phyloP scores from a whole-genome alignment of 1,140 invertebrate species.

The Phortica variegata region DNA sequence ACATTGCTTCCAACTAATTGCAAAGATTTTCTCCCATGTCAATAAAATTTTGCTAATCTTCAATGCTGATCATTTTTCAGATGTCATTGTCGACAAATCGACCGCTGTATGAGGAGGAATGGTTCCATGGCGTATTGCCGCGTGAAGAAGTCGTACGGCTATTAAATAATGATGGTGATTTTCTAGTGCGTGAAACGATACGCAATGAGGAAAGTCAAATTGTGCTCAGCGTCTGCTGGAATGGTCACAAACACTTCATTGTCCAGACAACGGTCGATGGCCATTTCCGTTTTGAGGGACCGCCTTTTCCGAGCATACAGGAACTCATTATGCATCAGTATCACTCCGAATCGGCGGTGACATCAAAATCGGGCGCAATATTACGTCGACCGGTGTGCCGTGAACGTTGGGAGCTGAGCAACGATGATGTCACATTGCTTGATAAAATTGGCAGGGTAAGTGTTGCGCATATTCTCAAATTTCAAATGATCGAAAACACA shows the following conservation, averaged over 20 bases:
- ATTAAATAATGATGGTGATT: slow-evolving; percentile 86
- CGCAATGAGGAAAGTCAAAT: slow-evolving; percentile 89
- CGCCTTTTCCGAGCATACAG: slow-evolving; percentile 86
- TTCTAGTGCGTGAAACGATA: slow-evolving; percentile 91
- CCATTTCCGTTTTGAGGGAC: slow-evolving; percentile 91
- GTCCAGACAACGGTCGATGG: slow-evolving; percentile 93
- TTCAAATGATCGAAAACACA: too few species aligned
- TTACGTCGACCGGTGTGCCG: slow-evolving; percentile 81
- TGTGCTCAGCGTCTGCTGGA: slow-evolving; percentile 94
- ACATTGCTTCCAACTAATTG: too few species aligned
- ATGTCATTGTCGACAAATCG: slow-evolving; percentile 58
- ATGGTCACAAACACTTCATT: slow-evolving; percentile 95
- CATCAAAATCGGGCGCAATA: slow-evolving; percentile 87
- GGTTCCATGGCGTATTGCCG: slow-evolving; percentile 96
- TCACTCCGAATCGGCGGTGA: slow-evolving; percentile 81
- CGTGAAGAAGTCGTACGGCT: slow-evolving; percentile 93
- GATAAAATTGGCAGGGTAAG: slow-evolving; percentile 93
- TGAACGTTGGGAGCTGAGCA: slow-evolving; percentile 96
- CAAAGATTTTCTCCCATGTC: too few species aligned
- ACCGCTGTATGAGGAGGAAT: slow-evolving; percentile 83
- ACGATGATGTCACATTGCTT: slow-evolving; percentile 89
- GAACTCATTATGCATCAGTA: slow-evolving; percentile 89
- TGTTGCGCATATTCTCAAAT: slow-evolving; percentile 8
- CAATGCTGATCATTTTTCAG: too few species aligned
- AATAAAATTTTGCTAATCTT: too few species aligned